Conservation (phyloP, 1,140 invertebrate genomes). For the Drosophila guanche region DNA sequence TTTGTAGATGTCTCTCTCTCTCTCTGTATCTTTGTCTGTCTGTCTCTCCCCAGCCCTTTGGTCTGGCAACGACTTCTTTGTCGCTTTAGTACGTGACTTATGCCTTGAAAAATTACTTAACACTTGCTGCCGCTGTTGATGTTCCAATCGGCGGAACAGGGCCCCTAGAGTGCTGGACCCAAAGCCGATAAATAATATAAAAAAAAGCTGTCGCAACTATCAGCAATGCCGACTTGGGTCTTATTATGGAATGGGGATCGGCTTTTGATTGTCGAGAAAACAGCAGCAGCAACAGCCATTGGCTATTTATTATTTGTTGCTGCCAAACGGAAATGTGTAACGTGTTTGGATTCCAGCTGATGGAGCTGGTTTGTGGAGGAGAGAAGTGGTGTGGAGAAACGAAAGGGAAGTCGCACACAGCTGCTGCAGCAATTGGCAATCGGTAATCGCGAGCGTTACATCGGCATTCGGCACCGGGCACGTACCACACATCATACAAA, state of each 20-base stretch:
- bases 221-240: constrained; percentile 17
- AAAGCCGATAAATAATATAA: constrained; percentile 37
- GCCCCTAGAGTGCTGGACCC: constrained; percentile 15
- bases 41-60: neutral
- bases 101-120: constrained; percentile 72
- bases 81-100: constrained; percentile 70
- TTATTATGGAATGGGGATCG: neutral
- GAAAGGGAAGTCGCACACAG: constrained; percentile 7
- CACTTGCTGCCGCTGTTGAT: constrained; percentile 37
- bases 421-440: constrained; percentile 14
- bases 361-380: neutral
- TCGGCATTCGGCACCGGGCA: constrained; percentile 38
- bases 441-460: constrained; percentile 20
- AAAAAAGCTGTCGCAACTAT: constrained; percentile 50
- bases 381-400: neutral
- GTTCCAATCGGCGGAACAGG: neutral
- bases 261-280: constrained; percentile 50
- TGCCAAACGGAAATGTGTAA: constrained; percentile 64
- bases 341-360: constrained; percentile 51
- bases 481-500: constrained; percentile 25
- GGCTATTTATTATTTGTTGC: constrained; percentile 1
- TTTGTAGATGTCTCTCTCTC: constrained; percentile 25
- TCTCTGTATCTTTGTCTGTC: neutral
- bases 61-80: constrained; percentile 14
- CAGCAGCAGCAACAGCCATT: constrained; percentile 18